Evolutionary conservation across 2,888 invertebrate species (phyloP), one percentile per base, ranked within the genome.

Genomic region (Pheosia tremula): DNA sequence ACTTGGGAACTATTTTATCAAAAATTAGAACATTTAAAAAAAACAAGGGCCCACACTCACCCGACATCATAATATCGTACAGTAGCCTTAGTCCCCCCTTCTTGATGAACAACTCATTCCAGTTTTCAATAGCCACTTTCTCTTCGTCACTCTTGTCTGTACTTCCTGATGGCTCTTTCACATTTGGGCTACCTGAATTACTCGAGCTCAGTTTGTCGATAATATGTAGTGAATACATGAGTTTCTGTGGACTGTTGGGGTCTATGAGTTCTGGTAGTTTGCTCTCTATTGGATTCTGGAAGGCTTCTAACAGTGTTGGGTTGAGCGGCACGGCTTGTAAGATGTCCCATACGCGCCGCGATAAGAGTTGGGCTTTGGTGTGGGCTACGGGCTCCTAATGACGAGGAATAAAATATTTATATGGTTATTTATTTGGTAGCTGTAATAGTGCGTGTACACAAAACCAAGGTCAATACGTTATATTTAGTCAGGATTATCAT

Each of bases 161-260:
- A 13, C 69, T 81, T 2, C 76, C 75, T 0, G 84, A 65, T 9
- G 82, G 70, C 57, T 92, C 92, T 59, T 89, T 89, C 5, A 81
- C 76, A 62, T 81, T 88, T 0, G 87, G 76, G 0, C 69, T 43
- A 57, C 83, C 76, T 69, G 74, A 82, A 56, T 84, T 90, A 64
- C 74, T 88, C 60, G 89, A 90, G 73, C 93, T 92, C 61, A 91
- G 78, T 63, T 92, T 93, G 69, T 93, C 93, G 63, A 98, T 97
- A 71, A 98, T 98, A 85, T 98, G 98, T 65, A 98, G 89, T 0
- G 98, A 98, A 85, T 99, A 99, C 98, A 98, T 98, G 59, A 99
- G 95, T 84, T 98, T 98, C 88, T 98, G 98, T 0, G 98, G 97
- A 84, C 97, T 98, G 41, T 96, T 96, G 0, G 98, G 97, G 90